Evolutionary conservation across 2,797 vertebrate genomes (phyloP).

Genomic region (Phrynocephalus forsythii): DNA sequence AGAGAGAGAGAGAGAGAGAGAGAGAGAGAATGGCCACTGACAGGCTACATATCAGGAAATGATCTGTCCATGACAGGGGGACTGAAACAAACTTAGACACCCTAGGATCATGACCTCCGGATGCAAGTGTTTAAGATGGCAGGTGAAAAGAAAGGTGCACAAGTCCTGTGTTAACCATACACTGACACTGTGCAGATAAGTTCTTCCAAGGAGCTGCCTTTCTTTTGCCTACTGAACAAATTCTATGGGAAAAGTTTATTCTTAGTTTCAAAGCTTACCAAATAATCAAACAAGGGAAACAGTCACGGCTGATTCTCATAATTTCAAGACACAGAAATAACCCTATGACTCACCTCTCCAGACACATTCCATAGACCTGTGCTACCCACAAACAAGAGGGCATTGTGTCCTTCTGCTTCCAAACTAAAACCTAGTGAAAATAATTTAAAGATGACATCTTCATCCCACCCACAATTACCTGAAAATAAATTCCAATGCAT

Average conservation of each 20-base stretch:
- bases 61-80: no score
- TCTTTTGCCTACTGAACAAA: neutral
- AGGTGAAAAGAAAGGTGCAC: neutral
- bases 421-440: neutral
- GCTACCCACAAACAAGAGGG: neutral
- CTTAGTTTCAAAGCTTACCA: neutral
- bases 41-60: no score
- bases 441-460: neutral
- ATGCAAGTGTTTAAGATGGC: neutral
- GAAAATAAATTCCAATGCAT: neutral
- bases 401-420: neutral
- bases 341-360: neutral
- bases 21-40: no score
- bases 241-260: neutral
- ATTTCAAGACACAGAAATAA: constrained; percentile 16
- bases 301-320: neutral
- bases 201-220: neutral
- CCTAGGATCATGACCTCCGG: no score
- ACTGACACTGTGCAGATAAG: neutral
- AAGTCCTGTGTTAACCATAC: neutral
- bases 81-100: no score
- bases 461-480: constrained; percentile 16
- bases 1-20: no score
- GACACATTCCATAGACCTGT: constrained; percentile 15
- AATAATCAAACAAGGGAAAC: neutral